Base-by-base conservation (phyloP, 23 tunicate species). In the Trididemnum nubilum region DNA sequence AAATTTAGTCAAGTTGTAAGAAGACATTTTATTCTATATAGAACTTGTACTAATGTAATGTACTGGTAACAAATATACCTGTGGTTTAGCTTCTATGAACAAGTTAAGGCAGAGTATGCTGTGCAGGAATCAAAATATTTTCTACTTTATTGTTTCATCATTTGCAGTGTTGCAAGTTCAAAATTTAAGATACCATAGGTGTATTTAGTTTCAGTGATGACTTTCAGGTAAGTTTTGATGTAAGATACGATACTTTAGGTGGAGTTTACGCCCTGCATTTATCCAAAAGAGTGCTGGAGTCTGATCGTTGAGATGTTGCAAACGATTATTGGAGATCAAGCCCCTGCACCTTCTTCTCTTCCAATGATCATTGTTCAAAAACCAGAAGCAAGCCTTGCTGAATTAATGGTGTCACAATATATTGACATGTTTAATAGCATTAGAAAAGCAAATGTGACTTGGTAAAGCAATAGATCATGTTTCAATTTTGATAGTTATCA, bases 181-280 rank as follows among this genome's bases (percentile, higher is more conserved):
- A n/a, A n/a, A n/a, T n/a, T n/a, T n/a, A n/a, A 7, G 54, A 44
- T 44, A 44, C 9, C 15, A 44, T 7, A 44, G 15, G 15, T 7
- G 54, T 7, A 44, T 44, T 15, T 44, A 44, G 54, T 44, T 7
- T 15, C 54, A 7, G 15, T 44, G 15, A 44, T 44, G 54, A 15
- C 54, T 7, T 9, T 7, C 15, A 44, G 54, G 15, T 44, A 7
- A 15, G 9, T 44, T 44, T 44, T 9, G 54, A 9, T 44, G 54
- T 44, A 15, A 7, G 54, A 44, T 44, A 7, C 15, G 54, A 44
- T 44, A 44, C 54, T 44, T 52, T 34, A 87, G 88, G 58, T 89
- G 21, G 97, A 92, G 78, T 92, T 87, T 59, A 83, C 73, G 31
- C 92, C 97, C 0, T 92, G 97, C 54, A 26, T 86, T 34, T 86